phyloP scores from a whole-genome alignment of 1,140 invertebrate genomes.

The Drosophila lacteicornis region DNA sequence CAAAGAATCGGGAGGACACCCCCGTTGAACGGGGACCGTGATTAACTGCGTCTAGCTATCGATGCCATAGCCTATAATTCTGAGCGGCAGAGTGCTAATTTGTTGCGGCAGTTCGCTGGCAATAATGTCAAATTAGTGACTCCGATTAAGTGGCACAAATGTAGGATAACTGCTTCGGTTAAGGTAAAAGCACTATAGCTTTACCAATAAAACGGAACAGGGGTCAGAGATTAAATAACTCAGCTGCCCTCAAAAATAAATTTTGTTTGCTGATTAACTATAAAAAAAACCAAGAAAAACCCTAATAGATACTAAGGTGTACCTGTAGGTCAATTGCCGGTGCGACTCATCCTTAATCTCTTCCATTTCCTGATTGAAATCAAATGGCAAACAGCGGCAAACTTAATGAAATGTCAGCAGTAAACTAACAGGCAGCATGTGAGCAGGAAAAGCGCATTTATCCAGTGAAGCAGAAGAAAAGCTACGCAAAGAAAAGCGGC shows the following conservation, averaged over 20 bases:
- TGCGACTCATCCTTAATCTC: conserved; percentile 26
- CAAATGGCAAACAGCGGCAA: conserved; percentile 37
- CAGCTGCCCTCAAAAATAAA: no score
- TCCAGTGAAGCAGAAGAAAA: conserved; percentile 48
- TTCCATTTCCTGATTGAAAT: conserved; percentile 50
- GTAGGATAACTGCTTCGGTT: not conserved
- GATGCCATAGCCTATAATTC: conserved; percentile 60
- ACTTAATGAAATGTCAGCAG: conserved; percentile 46
- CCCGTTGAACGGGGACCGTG: conserved; percentile 36
- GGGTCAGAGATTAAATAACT: no score
- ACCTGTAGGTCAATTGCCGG: conserved; percentile 22
- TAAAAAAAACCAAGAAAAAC: not conserved
- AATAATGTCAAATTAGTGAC: conserved; percentile 24
- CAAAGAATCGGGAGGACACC: conserved; percentile 12
- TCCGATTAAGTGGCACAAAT: conserved; percentile 6
- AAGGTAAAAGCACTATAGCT: not conserved
- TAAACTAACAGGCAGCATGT: conserved; percentile 20
- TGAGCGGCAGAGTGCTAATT: conserved; percentile 62
- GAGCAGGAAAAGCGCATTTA: conserved; percentile 50
- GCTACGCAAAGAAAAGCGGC: conserved; percentile 15
- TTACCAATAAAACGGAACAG: no score
- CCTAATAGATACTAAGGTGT: not conserved
- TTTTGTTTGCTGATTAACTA: no score
- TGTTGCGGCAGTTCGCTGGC: conserved; percentile 16
- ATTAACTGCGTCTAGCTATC: conserved; percentile 65